Evolutionary conservation across 1,140 invertebrate species (phyloP).

Genomic region (Chironomus tepperi): DNA sequence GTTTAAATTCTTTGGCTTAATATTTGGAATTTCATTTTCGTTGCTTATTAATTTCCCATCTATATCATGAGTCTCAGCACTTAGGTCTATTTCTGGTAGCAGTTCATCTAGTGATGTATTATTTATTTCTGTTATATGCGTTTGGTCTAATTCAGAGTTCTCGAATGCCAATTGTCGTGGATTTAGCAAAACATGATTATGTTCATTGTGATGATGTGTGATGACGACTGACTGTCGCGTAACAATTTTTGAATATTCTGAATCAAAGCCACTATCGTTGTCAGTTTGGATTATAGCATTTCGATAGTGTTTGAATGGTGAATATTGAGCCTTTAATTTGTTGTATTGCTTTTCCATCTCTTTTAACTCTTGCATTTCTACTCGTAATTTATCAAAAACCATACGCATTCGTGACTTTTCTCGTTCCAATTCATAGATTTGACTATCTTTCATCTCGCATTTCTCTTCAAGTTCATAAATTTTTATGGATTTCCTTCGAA

Average conservation of each 20-base stretch:
- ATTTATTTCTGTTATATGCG: background rate
- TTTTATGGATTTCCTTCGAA: background rate
- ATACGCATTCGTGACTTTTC: background rate
- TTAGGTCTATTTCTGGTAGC: background rate
- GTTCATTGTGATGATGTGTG: background rate
- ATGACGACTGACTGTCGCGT: background rate
- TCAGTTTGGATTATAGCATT: background rate
- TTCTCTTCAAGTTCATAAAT: slow-evolving; percentile 15
- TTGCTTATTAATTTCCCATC: background rate
- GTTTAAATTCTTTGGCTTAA: background rate
- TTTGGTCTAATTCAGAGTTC: background rate
- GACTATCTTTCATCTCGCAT: background rate
- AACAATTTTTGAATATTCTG: background rate
- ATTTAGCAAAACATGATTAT: background rate
- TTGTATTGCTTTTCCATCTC: background rate
- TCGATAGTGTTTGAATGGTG: background rate
- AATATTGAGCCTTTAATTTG: background rate
- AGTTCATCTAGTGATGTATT: background rate
- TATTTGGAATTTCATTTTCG: background rate
- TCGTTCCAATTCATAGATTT: background rate
- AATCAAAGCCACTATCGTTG: background rate
- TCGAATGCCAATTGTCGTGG: background rate
- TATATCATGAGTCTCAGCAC: background rate
- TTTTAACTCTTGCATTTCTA: slow-evolving; percentile 2
- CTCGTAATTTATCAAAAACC: background rate